Conservation (phyloP, 2,797 vertebrate genomes). For the Pangasius krempfi region DNA sequence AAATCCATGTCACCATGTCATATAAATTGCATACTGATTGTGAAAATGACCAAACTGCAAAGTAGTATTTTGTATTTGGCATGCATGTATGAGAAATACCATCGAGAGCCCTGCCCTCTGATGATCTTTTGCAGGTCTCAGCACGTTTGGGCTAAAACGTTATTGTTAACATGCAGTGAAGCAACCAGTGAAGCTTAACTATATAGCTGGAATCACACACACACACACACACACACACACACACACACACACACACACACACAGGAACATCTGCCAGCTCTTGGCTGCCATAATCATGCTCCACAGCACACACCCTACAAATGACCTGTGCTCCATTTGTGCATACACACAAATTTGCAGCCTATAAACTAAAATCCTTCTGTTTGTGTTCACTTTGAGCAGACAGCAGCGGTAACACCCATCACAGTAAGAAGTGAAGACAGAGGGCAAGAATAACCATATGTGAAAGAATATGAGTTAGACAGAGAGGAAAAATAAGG, state of each 20-base stretch:
- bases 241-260: constrained; percentile 17
- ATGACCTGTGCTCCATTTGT: constrained; percentile 46
- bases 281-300: constrained; percentile 76
- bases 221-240: constrained; percentile 19
- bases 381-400: background rate
- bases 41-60: background rate
- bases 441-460: constrained; percentile 37
- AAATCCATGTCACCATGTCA: background rate
- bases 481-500: constrained; percentile 49
- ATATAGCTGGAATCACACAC: constrained; percentile 46
- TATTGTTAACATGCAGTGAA: constrained; percentile 74
- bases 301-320: constrained; percentile 64
- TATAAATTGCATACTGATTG: background rate
- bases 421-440: constrained; percentile 25
- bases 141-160: constrained; percentile 55
- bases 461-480: constrained; percentile 58
- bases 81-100: background rate
- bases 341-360: constrained; percentile 36
- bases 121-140: constrained; percentile 64
- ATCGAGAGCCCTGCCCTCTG: background rate
- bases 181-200: constrained; percentile 69
- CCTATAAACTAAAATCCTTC: constrained; percentile 24
- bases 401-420: constrained; percentile 18
- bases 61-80: background rate
- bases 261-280: constrained; percentile 71